phyloP scores from a whole-genome alignment of 2,888 invertebrate genomes.

The Diachrysia chrysitis region DNA sequence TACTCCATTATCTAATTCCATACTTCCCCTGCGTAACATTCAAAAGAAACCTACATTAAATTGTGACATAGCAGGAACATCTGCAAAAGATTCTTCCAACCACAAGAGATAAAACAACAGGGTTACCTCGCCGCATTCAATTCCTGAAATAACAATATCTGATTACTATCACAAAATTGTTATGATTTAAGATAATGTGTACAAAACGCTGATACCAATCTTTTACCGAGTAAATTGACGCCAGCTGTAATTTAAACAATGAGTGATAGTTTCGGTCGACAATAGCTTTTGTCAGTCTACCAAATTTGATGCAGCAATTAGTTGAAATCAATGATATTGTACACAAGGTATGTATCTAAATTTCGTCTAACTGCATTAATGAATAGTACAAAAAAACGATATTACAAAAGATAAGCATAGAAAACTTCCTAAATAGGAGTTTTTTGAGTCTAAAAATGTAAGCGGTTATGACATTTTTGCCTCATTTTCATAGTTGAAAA shows the following conservation, averaged over 20 bases:
- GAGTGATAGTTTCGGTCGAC: background rate
- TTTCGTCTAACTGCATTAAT: too few species aligned
- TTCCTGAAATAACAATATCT: constrained; percentile 35
- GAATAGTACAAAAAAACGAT: too few species aligned
- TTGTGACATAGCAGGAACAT: background rate
- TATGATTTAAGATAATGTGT: constrained; percentile 32
- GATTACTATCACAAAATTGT: constrained; percentile 45
- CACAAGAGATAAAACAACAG: constrained; percentile 35
- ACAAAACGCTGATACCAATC: constrained; percentile 15
- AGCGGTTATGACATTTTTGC: too few species aligned
- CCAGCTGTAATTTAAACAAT: constrained; percentile 3
- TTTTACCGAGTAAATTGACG: constrained; percentile 17
- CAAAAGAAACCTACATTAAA: background rate
- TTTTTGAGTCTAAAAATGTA: too few species aligned
- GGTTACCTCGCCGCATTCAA: constrained; percentile 33
- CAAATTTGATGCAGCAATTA: background rate
- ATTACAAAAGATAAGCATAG: too few species aligned
- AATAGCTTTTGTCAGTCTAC: background rate
- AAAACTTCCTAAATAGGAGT: too few species aligned
- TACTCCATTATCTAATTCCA: too few species aligned
- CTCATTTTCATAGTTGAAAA: too few species aligned
- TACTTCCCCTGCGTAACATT: background rate
- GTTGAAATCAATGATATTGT: background rate
- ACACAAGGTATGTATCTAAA: too few species aligned
- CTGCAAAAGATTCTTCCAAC: constrained; percentile 11